Base-by-base conservation (phyloP, 2,797 vertebrate species). In the Bradypodion ventrale region DNA sequence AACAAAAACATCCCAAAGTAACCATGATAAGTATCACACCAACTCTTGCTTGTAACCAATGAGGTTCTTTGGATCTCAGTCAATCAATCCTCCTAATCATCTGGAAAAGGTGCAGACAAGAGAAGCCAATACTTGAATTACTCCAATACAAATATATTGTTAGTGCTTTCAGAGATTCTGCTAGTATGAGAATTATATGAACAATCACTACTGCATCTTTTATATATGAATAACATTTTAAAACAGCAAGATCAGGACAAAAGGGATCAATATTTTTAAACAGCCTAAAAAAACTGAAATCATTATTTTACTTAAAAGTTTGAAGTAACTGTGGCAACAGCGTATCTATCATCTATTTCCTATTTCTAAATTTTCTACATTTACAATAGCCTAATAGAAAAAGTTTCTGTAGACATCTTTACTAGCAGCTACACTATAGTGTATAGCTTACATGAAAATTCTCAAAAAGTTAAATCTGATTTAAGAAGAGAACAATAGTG, bases 181-280 rank as follows among this genome's bases (percentile, higher is more conserved):
- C 56, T 73, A 80, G 77, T 74, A 79, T 0, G 1, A 87, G 8
- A 29, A 52, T 29, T 83, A 27, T 0, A 0, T 42, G 0, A 46
- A 52, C 8, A 40, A 59, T 60, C 79, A 27, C 79, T 1, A 0
- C 27, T 77, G 69, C 46, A 7, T 65, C 59, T 60, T 87, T 85
- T 60, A 29, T 78, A 29, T 78, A 76, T 78, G 37, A 70, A 44
- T 59, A 63, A 12, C n/a, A 35, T 78, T 89, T 86, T 80, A 16
- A 52, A 80, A 65, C 5, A 15, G 49, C 37, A 88, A 62, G 27
- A 35, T 44, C 56, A 52, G 42, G 75, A 40, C 37, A 15, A 80
- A 87, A 86, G 72, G 74, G 83, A 83, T 40, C 75, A 8, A 15
- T 56, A 5, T 83, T 87, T 87, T 89, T 72, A 56, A 82, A 78